A percentile compares a stretch with the other conserved stretches of the same genome.
These are phyloP conservation scores for Eilema griseolum DNA, from an alignment of 2,888 invertebrate species.

Conservation along the genomic window DNA sequence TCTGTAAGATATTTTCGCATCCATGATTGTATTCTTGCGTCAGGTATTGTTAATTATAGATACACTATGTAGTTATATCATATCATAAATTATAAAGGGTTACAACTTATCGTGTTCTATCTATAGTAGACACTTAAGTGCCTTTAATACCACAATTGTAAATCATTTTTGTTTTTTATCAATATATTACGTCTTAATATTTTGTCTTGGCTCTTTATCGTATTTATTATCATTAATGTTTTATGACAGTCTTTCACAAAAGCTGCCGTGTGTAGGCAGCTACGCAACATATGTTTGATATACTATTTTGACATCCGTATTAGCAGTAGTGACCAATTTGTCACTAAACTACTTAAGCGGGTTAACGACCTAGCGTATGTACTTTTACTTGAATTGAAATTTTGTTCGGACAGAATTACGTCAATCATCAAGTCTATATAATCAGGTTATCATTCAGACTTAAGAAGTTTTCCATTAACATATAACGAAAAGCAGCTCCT, in stretches of 20 bases:
- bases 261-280: not conserved
- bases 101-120: not conserved
- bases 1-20: not conserved
- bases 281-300: not conserved
- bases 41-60: not conserved
- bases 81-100: not conserved
- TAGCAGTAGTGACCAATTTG: constrained; percentile 2
- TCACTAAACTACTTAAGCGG: not conserved
- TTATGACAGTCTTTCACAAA: not conserved
- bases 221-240: not conserved
- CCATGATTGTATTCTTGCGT: not conserved
- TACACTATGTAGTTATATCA: not conserved
- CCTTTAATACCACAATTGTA: not conserved
- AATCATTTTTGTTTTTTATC: not conserved
- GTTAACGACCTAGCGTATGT: not conserved
- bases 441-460: not conserved
- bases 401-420: not conserved
- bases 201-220: not conserved
- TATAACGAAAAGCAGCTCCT: no score
- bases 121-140: constrained; percentile 1
- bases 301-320: not conserved
- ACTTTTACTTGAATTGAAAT: not conserved
- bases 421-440: not conserved
- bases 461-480: no score
- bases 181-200: not conserved